These are phyloP conservation scores for Ectobius pallidus DNA, from an alignment of 2,888 invertebrate species.

Conservation along the genomic window DNA sequence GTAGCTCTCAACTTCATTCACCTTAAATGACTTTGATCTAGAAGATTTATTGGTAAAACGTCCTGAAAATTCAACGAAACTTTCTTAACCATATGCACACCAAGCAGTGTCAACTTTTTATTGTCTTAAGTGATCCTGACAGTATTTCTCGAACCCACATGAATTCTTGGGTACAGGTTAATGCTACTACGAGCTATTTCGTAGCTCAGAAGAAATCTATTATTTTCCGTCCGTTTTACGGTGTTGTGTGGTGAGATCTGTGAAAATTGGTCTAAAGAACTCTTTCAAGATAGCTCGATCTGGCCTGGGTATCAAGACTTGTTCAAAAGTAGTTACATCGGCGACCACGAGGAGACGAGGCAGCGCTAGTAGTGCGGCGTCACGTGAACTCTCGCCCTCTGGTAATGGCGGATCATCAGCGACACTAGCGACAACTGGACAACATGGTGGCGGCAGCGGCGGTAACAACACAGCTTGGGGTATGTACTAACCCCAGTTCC, in stretches of 20 bases:
- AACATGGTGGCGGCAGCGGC: constrained; percentile 4
- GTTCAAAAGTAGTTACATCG: background rate
- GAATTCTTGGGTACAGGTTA: too few species aligned
- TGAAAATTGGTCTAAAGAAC: background rate
- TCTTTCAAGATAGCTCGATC: constrained; percentile 33
- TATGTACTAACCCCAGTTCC: background rate
- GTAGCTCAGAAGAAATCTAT: too few species aligned
- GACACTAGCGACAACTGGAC: background rate
- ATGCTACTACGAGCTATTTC: too few species aligned
- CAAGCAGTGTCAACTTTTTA: too few species aligned
- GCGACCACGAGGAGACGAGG: constrained; percentile 23
- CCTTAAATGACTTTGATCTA: too few species aligned
- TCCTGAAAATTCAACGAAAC: too few species aligned
- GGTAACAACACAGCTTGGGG: constrained; percentile 11
- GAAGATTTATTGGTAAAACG: too few species aligned
- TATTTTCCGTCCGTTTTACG: background rate
- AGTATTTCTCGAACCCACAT: too few species aligned
- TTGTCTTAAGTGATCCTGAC: too few species aligned
- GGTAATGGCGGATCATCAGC: constrained; percentile 2
- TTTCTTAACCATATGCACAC: too few species aligned
- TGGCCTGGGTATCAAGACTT: constrained; percentile 21
- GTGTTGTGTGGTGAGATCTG: background rate
- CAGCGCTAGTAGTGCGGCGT: constrained; percentile 15
- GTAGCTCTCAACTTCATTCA: too few species aligned
- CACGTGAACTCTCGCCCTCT: constrained; percentile 33